Evolutionary conservation across 2,113 vertebrate species (phyloP).

Genomic region (Misgurnus anguillicaudatus): DNA sequence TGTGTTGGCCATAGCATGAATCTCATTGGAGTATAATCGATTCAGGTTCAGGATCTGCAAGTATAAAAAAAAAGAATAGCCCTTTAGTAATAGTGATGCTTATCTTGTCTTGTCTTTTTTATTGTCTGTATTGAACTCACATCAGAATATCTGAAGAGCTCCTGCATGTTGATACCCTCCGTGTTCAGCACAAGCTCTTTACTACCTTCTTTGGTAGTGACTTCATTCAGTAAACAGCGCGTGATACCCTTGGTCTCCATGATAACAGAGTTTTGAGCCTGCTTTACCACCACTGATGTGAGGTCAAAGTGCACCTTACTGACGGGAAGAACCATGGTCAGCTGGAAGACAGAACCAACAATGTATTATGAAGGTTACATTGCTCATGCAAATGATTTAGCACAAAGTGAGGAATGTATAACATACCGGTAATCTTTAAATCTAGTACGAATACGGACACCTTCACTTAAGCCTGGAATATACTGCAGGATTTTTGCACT

Average conservation of each 20-base stretch:
- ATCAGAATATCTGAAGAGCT: slow-evolving; percentile 85
- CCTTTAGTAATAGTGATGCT: background rate
- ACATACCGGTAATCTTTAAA: too few relatives aligned
- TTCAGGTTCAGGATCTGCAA: slow-evolving; percentile 85
- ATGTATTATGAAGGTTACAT: background rate
- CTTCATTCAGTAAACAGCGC: slow-evolving; percentile 86
- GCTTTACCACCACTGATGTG: slow-evolving; percentile 77
- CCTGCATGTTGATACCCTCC: slow-evolving; percentile 91
- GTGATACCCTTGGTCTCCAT: slow-evolving; percentile 88
- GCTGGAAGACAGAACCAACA: slow-evolving; percentile 64
- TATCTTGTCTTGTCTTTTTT: too few relatives aligned
- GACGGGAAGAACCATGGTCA: slow-evolving; percentile 81
- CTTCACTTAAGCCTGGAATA: too few relatives aligned
- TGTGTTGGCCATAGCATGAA: slow-evolving; percentile 90
- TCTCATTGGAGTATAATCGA: slow-evolving; percentile 90
- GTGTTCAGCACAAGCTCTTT: slow-evolving; percentile 83
- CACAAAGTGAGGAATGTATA: too few relatives aligned
- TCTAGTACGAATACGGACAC: too few relatives aligned
- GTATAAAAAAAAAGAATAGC: background rate
- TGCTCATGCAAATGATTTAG: too few relatives aligned
- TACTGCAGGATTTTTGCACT: too few relatives aligned
- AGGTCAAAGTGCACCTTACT: slow-evolving; percentile 89
- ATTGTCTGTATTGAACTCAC: slow-evolving; percentile 62
- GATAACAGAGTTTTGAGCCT: slow-evolving; percentile 80
- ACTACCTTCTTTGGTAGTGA: slow-evolving; percentile 68